Conservation (phyloP, 2,888 invertebrate genomes). For the Sinodicranocentrus sp. region DNA sequence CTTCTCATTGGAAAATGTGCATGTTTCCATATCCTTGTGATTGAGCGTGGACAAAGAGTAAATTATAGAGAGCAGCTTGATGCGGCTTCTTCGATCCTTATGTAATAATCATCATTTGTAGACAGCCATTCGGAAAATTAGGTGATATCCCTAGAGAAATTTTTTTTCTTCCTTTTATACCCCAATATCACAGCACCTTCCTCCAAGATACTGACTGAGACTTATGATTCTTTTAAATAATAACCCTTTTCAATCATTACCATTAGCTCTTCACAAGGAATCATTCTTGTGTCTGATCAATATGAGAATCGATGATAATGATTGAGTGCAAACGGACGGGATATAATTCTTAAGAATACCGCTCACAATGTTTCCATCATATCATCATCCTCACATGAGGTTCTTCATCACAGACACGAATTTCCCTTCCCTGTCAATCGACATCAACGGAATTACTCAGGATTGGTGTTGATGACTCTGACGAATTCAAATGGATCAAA, state of each 20-base stretch:
- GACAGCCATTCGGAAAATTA: background rate
- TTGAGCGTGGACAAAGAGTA: slow-evolving; percentile 63
- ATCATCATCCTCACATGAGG: too few relatives aligned
- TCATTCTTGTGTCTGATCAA: slow-evolving; percentile 7
- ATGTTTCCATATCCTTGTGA: slow-evolving; percentile 2
- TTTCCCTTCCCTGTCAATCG: background rate
- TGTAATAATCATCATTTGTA: slow-evolving; percentile 36
- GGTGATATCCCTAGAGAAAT: background rate
- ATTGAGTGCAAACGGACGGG: background rate
- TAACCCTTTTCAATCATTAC: slow-evolving; percentile 17
- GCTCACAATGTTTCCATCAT: too few relatives aligned
- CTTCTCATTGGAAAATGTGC: background rate
- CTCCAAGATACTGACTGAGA: background rate
- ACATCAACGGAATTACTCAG: slow-evolving; percentile 35
- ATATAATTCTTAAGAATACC: background rate
- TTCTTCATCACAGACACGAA: too few relatives aligned
- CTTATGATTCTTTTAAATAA: background rate
- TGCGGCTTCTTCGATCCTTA: slow-evolving; percentile 13
- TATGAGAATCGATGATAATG: background rate
- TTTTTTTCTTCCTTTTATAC: slow-evolving; percentile 7
- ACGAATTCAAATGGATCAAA: slow-evolving; percentile 29
- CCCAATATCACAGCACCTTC: background rate
- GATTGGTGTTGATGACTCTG: slow-evolving; percentile 56
- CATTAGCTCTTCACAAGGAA: background rate
- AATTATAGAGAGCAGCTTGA: slow-evolving; percentile 55